phyloP scores from a whole-genome alignment of 2,113 vertebrate species.

The Prionailurus viverrinus region DNA sequence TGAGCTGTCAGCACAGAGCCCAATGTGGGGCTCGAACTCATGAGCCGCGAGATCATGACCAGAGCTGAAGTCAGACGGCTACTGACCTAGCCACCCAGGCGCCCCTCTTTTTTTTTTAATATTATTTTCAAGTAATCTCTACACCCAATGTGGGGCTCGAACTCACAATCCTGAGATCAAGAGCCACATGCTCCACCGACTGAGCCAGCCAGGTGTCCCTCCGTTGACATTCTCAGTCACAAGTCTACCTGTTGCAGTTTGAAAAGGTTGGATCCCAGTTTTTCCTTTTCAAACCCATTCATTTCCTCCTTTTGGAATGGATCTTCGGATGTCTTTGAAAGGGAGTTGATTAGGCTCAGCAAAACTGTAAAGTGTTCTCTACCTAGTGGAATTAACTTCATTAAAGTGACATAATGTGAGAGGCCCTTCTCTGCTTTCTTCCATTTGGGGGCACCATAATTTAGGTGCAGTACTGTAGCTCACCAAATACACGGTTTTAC shows the following conservation, averaged over 20 bases:
- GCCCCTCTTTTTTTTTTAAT: not conserved
- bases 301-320: conserved; percentile 48
- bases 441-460: conserved; percentile 65
- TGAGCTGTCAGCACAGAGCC: no score
- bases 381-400: not conserved
- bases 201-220: not conserved
- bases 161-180: not conserved
- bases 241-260: not conserved
- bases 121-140: not conserved
- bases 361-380: not conserved
- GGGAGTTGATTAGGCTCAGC: not conserved
- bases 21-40: no score
- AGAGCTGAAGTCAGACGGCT: no score
- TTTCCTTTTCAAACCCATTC: conserved; percentile 50
- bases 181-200: not conserved
- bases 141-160: not conserved
- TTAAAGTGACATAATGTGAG: not conserved
- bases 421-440: conserved; percentile 32
- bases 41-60: no score
- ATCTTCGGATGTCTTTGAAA: not conserved
- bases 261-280: conserved; percentile 11
- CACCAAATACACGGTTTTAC: not conserved
- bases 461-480: not conserved
- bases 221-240: not conserved
- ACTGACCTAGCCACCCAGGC: no score